Evolutionary conservation across 2,113 vertebrate genomes (phyloP).

Genomic region (Cyprinodon brontotheroides): DNA sequence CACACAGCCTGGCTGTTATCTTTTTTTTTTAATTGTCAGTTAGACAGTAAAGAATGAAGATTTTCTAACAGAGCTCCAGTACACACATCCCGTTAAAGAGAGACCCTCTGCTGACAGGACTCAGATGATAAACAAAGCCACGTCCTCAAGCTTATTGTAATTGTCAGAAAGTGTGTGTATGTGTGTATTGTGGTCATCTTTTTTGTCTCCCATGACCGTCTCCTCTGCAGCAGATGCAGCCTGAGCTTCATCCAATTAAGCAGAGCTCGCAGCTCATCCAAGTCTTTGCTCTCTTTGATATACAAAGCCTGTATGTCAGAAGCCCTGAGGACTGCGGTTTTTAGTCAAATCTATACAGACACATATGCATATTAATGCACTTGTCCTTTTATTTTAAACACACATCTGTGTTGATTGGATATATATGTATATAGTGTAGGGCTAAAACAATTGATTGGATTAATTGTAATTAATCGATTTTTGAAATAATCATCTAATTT

Average conservation of each 20-base stretch:
- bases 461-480: too few species aligned
- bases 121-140: slow-evolving; percentile 25
- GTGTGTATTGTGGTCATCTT: slow-evolving; percentile 38
- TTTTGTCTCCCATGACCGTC: slow-evolving; percentile 42
- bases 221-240: slow-evolving; percentile 42
- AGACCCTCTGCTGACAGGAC: slow-evolving; percentile 22
- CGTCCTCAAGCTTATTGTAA: slow-evolving; percentile 30
- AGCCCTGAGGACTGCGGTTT: slow-evolving; percentile 16
- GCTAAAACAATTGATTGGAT: too few species aligned
- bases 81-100: slow-evolving; percentile 4
- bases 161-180: slow-evolving; percentile 18
- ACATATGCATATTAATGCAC: not conserved
- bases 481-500: too few species aligned
- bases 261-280: slow-evolving; percentile 56
- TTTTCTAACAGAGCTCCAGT: not conserved
- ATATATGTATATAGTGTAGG: too few species aligned
- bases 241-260: slow-evolving; percentile 63
- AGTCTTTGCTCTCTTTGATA: slow-evolving; percentile 66
- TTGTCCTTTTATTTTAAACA: not conserved
- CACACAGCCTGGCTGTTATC: not conserved
- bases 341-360: not conserved
- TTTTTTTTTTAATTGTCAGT: not conserved
- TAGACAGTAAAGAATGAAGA: not conserved
- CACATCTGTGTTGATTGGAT: not conserved
- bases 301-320: slow-evolving; percentile 56